Conservation (phyloP, 2,113 vertebrate genomes). For the Microtus richardsoni region DNA sequence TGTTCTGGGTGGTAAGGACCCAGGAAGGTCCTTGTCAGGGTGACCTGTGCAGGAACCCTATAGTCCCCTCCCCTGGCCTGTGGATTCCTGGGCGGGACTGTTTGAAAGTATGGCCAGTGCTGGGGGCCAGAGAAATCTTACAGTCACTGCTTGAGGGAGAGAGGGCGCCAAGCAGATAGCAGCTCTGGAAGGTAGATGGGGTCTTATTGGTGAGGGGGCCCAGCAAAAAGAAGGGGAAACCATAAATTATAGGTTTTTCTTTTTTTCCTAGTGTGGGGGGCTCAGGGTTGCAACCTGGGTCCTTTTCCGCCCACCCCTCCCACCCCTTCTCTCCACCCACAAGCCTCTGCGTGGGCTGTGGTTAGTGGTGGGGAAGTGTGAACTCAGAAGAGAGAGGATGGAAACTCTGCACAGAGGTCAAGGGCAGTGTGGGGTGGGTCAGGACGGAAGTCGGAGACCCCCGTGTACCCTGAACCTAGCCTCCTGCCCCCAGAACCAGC, state of each 20-base stretch:
- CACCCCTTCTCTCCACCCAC: conserved; percentile 75
- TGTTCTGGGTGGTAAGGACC: neutral
- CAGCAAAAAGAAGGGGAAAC: neutral
- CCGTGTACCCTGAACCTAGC: conserved; percentile 53
- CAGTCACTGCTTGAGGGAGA: neutral
- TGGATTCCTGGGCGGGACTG: neutral
- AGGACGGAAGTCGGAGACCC: conserved; percentile 81
- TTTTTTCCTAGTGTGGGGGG: conserved; percentile 68
- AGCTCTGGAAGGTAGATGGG: neutral
- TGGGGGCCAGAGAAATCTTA: neutral
- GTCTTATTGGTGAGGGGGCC: neutral
- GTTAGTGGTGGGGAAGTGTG: conserved; percentile 83
- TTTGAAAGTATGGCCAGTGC: neutral
- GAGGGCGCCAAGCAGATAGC: neutral
- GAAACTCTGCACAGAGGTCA: conserved; percentile 83
- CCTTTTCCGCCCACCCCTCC: conserved; percentile 73
- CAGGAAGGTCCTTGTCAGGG: neutral
- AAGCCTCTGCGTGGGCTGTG: conserved; percentile 82
- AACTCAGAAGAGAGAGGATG: conserved; percentile 78
- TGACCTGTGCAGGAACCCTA: neutral
- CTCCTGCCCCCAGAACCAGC: conserved; percentile 64
- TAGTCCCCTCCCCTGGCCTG: neutral
- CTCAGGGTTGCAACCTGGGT: conserved; percentile 50
- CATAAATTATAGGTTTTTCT: conserved; percentile 2
- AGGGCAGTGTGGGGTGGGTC: conserved; percentile 78